Evolutionary conservation across 2,113 vertebrate species (phyloP), one percentile per base, ranked within the genome.

Genomic region (Cynocephalus volans): DNA sequence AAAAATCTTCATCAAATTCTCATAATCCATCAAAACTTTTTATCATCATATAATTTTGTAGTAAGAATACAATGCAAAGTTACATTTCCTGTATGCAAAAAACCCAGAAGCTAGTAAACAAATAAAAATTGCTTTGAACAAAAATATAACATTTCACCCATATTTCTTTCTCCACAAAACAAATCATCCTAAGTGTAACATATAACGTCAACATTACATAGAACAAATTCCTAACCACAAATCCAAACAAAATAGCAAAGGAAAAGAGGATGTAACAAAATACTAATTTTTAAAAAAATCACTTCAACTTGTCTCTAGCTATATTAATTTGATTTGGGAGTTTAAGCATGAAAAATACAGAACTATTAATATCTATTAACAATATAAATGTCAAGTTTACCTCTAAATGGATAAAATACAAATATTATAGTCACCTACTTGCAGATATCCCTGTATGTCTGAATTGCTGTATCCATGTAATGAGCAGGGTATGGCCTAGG

Each of bases 391-490:
- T 26, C 28, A 87, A 93, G 79, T 73, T 56, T 62, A 76, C 45
- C 48, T 86, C 18, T 72, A 88, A 89, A 48, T 64, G 24, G 26
- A 36, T 11, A 95, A 23, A 82, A 89, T 17, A 60, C 31, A 88
- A 97, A 72, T 23, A 77, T 13, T 60, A 56, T 24, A 95, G 54
- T 41, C 91, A 98, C 99, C 56, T 99, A 99, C 99, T 99, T 99
- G 99, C 99, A 99, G 97, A 99, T 99, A 81, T 99, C 99, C 93
- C 99, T 99, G 89, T 99, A 99, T 0, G 99, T 99, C 98, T 99
- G 99, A 97, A 99, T 99, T 26, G 99, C 99, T 0, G 99, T 99
- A 96, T 99, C 99, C 99, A 99, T 99, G 90, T 99, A 99, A 98
- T 99, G 99, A 58, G 99, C 99, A 88, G 99, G 99, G 90, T 99